A percentile compares a stretch with the other conserved stretches of the same genome.
These are phyloP conservation scores for Rhinogobius similis DNA, from an alignment of 2,113 vertebrate species.

Conservation along the genomic window DNA sequence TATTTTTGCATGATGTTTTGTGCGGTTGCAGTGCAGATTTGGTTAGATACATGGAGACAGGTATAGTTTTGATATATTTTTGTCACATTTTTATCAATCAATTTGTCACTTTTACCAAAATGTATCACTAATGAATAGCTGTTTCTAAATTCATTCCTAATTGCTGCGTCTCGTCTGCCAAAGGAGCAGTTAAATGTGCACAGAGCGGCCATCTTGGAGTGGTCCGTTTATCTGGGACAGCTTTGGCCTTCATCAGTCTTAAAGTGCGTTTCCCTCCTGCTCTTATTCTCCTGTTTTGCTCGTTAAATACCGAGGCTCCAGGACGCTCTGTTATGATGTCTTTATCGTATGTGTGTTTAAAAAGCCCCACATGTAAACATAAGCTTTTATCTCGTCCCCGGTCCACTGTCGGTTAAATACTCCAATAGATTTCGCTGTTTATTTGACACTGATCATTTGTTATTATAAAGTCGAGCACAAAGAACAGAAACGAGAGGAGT, in stretches of 20 bases:
- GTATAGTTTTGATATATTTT: too few relatives aligned
- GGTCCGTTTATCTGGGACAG: slow-evolving; percentile 37
- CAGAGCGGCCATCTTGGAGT: neutral
- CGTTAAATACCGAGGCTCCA: slow-evolving; percentile 54
- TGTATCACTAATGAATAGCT: too few relatives aligned
- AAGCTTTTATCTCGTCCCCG: slow-evolving; percentile 57
- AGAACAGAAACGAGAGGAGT: slow-evolving; percentile 21
- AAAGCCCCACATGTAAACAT: slow-evolving; percentile 48
- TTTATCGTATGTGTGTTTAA: slow-evolving; percentile 60
- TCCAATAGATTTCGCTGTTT: slow-evolving; percentile 47
- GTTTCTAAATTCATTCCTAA: too few relatives aligned
- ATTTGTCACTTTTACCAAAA: too few relatives aligned
- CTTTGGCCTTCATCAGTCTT: slow-evolving; percentile 1
- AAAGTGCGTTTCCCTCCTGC: neutral
- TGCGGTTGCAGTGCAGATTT: too few relatives aligned
- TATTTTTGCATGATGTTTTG: too few relatives aligned
- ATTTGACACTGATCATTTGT: slow-evolving; percentile 70
- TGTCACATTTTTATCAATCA: too few relatives aligned
- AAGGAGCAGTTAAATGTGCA: neutral
- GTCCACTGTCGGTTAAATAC: slow-evolving; percentile 5
- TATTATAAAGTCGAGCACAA: slow-evolving; percentile 31
- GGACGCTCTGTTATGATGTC: slow-evolving; percentile 55
- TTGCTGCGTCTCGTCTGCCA: too few relatives aligned
- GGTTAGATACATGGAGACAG: too few relatives aligned
- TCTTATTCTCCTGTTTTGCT: slow-evolving; percentile 48